These are phyloP conservation scores for Oreochromis spilurus DNA, from an alignment of 2,113 vertebrate species.

Conservation along the genomic window DNA sequence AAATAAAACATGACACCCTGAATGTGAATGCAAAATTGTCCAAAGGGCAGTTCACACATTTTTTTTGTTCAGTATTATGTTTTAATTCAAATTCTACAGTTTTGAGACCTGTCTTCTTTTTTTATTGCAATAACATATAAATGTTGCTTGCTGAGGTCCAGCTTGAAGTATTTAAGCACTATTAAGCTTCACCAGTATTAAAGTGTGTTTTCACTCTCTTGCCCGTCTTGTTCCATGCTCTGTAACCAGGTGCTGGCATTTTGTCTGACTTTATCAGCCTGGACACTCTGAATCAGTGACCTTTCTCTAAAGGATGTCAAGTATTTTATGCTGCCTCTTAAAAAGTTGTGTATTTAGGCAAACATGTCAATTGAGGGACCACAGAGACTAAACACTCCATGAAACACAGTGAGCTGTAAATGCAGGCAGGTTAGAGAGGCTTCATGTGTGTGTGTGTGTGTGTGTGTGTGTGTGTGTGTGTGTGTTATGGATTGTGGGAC, in stretches of 20 bases:
- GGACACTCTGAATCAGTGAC: constrained; percentile 17
- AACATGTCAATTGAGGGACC: constrained; percentile 3
- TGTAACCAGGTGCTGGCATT: not conserved
- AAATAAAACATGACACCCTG: constrained; percentile 56
- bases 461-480: not conserved
- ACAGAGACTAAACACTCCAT: not conserved
- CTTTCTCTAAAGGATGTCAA: constrained; percentile 35
- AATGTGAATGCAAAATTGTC: constrained; percentile 4
- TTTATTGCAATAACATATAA: not conserved
- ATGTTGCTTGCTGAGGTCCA: not conserved
- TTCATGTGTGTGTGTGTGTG: not conserved
- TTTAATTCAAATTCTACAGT: not conserved
- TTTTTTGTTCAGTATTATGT: not conserved
- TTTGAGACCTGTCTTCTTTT: not conserved
- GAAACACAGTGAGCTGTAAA: not conserved
- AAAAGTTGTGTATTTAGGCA: constrained; percentile 15
- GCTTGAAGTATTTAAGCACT: not conserved
- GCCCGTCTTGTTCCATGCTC: not conserved
- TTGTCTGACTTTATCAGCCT: not conserved
- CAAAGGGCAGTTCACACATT: not conserved
- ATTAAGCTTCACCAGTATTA: not conserved
- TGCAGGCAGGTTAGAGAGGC: not conserved
- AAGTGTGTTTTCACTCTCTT: not conserved
- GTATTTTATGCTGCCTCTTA: constrained; percentile 38
- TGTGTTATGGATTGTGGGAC: not conserved